Conservation (phyloP, 2,888 invertebrate species). For the Ceratothoa steindachneri region DNA sequence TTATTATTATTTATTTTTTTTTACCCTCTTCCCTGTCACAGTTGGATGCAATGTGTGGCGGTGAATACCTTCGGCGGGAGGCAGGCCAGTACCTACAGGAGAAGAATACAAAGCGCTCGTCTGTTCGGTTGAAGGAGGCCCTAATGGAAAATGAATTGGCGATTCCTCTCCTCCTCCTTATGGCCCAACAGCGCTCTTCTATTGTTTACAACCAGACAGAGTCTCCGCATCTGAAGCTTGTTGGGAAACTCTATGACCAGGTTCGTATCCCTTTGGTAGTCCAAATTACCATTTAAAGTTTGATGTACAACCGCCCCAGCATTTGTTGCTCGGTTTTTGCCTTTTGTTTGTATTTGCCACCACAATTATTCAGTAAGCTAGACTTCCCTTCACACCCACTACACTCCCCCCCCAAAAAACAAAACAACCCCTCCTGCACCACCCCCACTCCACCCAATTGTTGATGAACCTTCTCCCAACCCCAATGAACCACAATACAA, state of each 20-base stretch:
- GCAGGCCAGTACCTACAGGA: constrained; percentile 97
- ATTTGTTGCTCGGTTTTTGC: too few species aligned
- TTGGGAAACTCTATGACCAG: constrained; percentile 69
- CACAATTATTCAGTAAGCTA: too few species aligned
- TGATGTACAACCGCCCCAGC: background rate
- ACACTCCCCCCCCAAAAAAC: too few species aligned
- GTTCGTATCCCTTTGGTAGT: too few species aligned
- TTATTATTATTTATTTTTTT: too few species aligned
- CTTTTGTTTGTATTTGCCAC: too few species aligned
- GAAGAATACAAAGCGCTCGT: constrained; percentile 92
- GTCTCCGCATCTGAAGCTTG: constrained; percentile 62
- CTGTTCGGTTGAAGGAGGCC: constrained; percentile 88
- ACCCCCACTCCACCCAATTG: too few species aligned
- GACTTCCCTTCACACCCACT: too few species aligned
- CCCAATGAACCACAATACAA: too few species aligned
- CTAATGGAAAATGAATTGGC: constrained; percentile 89
- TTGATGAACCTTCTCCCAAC: too few species aligned
- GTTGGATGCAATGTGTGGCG: constrained; percentile 92
- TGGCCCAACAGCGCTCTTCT: constrained; percentile 95
- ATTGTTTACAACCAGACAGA: constrained; percentile 68
- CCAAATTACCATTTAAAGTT: background rate
- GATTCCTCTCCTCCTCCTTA: constrained; percentile 83
- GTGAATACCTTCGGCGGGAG: constrained; percentile 83
- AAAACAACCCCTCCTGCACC: too few species aligned
- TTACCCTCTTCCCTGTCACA: too few species aligned